These are phyloP conservation scores for Enteromius afrohamiltoni DNA, from an alignment of 2,797 vertebrate species.

Conservation along the genomic window DNA sequence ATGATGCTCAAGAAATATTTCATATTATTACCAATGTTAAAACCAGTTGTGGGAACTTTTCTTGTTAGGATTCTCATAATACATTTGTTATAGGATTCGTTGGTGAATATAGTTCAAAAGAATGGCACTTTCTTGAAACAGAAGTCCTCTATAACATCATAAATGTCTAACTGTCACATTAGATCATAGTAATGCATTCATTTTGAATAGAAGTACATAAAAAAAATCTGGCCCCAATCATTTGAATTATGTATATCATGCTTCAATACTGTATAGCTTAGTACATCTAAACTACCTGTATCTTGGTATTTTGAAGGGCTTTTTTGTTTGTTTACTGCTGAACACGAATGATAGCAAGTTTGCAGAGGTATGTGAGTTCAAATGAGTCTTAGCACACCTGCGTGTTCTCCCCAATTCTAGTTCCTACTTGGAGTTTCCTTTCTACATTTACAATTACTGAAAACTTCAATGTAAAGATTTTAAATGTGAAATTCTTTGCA, in stretches of 20 bases:
- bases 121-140: not conserved
- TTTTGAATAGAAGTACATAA: not conserved
- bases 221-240: not conserved
- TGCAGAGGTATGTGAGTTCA: not conserved
- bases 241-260: not conserved
- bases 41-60: not conserved
- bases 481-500: not conserved
- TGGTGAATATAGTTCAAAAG: not conserved
- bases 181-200: not conserved
- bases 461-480: not conserved
- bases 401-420: constrained; percentile 19
- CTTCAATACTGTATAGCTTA: not conserved
- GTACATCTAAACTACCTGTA: not conserved
- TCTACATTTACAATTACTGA: not conserved
- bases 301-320: not conserved
- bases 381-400: not conserved
- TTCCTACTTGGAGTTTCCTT: not conserved
- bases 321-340: not conserved
- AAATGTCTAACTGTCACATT: not conserved
- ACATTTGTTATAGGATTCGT: not conserved
- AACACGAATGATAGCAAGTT: not conserved
- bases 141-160: not conserved
- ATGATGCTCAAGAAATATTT: not conserved
- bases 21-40: not conserved
- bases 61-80: not conserved